A percentile compares a stretch with the other conserved stretches of the same genome.
These are phyloP conservation scores for Meiosimyza decipiens DNA, from an alignment of 2,888 invertebrate genomes.

Conservation along the genomic window DNA sequence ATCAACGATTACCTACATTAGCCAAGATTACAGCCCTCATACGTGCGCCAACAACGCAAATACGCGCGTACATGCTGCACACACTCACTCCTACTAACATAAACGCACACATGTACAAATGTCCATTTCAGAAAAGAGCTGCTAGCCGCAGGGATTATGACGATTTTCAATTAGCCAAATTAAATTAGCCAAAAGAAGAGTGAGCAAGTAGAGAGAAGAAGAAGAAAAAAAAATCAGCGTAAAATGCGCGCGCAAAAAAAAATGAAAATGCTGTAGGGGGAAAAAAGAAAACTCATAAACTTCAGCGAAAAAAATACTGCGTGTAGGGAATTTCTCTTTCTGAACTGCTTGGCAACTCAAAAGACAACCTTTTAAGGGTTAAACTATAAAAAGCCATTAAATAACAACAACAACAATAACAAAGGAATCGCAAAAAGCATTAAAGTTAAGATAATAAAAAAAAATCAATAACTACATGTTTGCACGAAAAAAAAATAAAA, in stretches of 20 bases:
- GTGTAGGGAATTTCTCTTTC: background rate
- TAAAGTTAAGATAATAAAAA: background rate
- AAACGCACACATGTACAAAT: conserved; percentile 19
- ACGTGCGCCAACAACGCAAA: background rate
- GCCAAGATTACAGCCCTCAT: background rate
- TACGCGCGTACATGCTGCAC: background rate
- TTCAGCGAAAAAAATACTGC: background rate
- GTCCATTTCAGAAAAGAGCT: conserved; percentile 43
- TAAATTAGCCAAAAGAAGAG: conserved; percentile 48
- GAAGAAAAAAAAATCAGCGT: background rate
- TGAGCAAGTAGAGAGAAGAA: background rate
- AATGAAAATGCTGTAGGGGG: background rate
- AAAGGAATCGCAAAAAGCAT: background rate
- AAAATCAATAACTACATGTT: conserved; percentile 5
- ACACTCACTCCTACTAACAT: background rate
- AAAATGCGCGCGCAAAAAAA: background rate
- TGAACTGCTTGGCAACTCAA: background rate
- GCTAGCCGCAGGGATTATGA: conserved; percentile 59
- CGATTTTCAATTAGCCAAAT: conserved; percentile 66
- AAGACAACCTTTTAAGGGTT: conserved; percentile 1
- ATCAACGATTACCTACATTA: conserved; percentile 6
- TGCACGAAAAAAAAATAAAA: conserved; percentile 4
- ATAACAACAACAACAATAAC: conserved; percentile 20
- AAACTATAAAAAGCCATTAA: conserved; percentile 15
- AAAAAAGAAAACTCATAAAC: background rate